Evolutionary conservation across 2,797 vertebrate genomes (phyloP), one percentile per base, ranked within the genome.

Genomic region (Aselliscus stoliczkanus): DNA sequence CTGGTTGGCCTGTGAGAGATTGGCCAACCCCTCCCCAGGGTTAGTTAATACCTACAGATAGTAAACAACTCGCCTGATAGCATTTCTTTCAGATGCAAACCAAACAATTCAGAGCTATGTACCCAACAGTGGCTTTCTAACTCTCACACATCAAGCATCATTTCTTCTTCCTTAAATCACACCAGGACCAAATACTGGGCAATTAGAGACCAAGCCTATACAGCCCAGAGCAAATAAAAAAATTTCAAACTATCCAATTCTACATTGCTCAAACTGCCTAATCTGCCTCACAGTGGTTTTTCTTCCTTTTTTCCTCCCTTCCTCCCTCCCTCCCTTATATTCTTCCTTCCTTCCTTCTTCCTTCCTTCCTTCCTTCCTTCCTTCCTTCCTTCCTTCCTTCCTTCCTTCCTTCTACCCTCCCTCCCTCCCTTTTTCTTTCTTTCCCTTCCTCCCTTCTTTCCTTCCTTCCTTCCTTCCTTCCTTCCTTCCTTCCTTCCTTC

Each of bases 391-490:
- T 42, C 7, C 42, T 42, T 7, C 7, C 42, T 42, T 7, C 7
- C 42, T 42, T 7, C 7, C 42, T 42, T 7, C 7, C 42, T 42
- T 7, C 7, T 7, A 4, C 42, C 7, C 42, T 42, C 42, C 7
- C 42, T 42, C 42, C 7, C 42, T 42, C 42, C 7, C 42, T 42
- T 7, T 42, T 7, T 42, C 42, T 42, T 7, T 42, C 42, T 42
- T 7, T 42, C 42, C 8, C 42, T 42, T 8, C 8, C 42, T 42
- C 42, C 8, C 42, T 42, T 42, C 42, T 42, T 8, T 42, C 42
- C 8, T 8, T 3, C 42, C 8, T 1, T 3, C 42, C 8, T 8
- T 3, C 42, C 8, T 8, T 42, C 42, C 1, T 8, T 42, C 42
- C 8, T 8, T 3, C 42, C 8, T 4, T 42, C 42, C 1, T 4